Conservation (phyloP, 2,113 vertebrate species). For the Cavia porcellus region DNA sequence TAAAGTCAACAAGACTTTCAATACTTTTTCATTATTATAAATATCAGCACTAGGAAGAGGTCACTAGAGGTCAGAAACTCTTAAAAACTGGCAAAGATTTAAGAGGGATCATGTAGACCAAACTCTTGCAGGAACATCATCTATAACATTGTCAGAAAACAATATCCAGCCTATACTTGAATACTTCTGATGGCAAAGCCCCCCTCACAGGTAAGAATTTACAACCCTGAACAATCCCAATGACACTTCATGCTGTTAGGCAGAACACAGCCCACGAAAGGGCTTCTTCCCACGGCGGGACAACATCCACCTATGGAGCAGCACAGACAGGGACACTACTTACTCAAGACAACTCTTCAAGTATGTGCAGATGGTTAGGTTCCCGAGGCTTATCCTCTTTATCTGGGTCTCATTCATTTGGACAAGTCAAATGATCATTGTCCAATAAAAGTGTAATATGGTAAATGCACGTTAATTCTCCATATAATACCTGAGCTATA, state of each 20-base stretch:
- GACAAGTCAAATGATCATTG: not conserved
- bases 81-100: not conserved
- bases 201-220: not conserved
- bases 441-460: not conserved
- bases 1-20: slow-evolving; percentile 23
- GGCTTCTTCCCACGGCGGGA: not conserved
- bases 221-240: not conserved
- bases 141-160: not conserved
- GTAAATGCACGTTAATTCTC: not conserved
- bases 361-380: not conserved
- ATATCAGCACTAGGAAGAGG: not conserved
- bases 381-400: not conserved
- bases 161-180: not conserved
- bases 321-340: not conserved
- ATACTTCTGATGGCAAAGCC: slow-evolving; percentile 13
- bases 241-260: not conserved
- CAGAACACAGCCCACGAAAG: not conserved
- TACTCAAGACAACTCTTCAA: slow-evolving; percentile 1
- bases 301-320: not conserved
- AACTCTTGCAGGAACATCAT: not conserved
- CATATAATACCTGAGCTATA: not conserved
- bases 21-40: slow-evolving; percentile 24
- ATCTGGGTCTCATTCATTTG: slow-evolving; percentile 9
- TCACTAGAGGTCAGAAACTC: not conserved
- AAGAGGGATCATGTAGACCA: not conserved